Evolutionary conservation across 1,140 invertebrate genomes (phyloP).

Genomic region (Vanessa atalanta): DNA sequence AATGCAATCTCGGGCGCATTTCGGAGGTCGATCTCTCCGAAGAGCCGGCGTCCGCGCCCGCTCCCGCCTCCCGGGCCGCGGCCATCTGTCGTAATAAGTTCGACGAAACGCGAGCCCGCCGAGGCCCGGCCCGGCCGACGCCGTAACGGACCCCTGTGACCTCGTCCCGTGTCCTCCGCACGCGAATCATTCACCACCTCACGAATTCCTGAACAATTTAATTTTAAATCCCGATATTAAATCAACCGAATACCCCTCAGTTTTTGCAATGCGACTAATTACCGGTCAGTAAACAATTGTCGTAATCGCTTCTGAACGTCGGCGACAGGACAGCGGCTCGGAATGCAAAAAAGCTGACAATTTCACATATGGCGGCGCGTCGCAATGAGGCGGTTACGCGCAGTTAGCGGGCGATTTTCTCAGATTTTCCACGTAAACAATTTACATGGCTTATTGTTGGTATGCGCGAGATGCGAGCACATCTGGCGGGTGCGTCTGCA

Average conservation of each 20-base stretch:
- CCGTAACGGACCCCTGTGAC: constrained; percentile 71
- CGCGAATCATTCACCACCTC: constrained; percentile 62
- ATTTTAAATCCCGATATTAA: constrained; percentile 30
- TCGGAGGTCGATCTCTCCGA: constrained; percentile 79
- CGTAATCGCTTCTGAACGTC: constrained; percentile 48
- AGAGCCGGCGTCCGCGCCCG: constrained; percentile 65
- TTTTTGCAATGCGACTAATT: constrained; percentile 24
- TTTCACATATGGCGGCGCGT: constrained; percentile 53
- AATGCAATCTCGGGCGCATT: constrained; percentile 80
- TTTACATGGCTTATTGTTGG: constrained; percentile 66
- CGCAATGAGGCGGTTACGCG: constrained; percentile 45
- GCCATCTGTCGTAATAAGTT: constrained; percentile 77
- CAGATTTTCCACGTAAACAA: constrained; percentile 75
- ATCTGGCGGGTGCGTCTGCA: constrained; percentile 64
- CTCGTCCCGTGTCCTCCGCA: constrained; percentile 60
- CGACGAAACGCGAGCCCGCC: constrained; percentile 66
- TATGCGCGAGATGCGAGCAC: constrained; percentile 51
- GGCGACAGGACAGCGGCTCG: constrained; percentile 38
- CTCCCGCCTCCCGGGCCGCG: constrained; percentile 70
- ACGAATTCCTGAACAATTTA: constrained; percentile 45
- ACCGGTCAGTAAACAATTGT: constrained; percentile 47
- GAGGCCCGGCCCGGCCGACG: constrained; percentile 54
- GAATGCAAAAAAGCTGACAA: constrained; percentile 65
- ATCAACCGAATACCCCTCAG: constrained; percentile 1
- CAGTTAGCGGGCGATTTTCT: constrained; percentile 70